These are phyloP conservation scores for Stenoptilia bipunctidactyla DNA, from an alignment of 2,888 invertebrate species.

Conservation along the genomic window DNA sequence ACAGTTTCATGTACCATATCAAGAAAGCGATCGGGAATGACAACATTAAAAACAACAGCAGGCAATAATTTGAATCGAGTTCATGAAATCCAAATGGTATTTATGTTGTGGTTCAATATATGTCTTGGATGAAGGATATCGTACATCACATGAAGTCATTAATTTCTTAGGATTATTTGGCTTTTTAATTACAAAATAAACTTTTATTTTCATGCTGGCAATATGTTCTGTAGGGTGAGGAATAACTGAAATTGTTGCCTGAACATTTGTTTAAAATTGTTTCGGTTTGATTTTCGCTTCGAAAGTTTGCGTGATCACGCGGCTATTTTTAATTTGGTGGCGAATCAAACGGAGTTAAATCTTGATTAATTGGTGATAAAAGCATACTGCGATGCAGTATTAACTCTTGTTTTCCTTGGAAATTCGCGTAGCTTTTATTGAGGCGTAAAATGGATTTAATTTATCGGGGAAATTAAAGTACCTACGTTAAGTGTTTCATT, in stretches of 20 bases:
- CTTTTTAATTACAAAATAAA: slow-evolving; percentile 55
- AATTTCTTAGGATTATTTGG: slow-evolving; percentile 50
- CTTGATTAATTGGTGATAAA: slow-evolving; percentile 50
- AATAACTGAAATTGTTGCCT: neutral
- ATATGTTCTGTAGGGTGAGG: slow-evolving; percentile 24
- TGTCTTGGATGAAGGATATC: slow-evolving; percentile 1
- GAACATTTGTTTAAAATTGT: too few relatives aligned
- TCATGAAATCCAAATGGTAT: slow-evolving; percentile 1
- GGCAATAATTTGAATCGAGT: slow-evolving; percentile 3
- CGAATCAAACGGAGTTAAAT: slow-evolving; percentile 30
- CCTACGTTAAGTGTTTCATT: slow-evolving; percentile 20
- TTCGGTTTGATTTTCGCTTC: too few relatives aligned
- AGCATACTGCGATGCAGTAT: slow-evolving; percentile 35
- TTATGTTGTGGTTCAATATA: slow-evolving; percentile 2
- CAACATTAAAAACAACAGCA: neutral
- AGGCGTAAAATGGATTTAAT: slow-evolving; percentile 43
- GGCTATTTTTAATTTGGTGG: slow-evolving; percentile 36
- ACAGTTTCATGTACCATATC: too few relatives aligned
- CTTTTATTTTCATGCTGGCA: slow-evolving; percentile 60
- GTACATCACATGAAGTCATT: slow-evolving; percentile 33
- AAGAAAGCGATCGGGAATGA: too few relatives aligned
- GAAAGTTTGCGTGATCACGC: slow-evolving; percentile 8
- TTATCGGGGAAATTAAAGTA: slow-evolving; percentile 47
- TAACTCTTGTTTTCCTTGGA: slow-evolving; percentile 13
- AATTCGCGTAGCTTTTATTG: slow-evolving; percentile 34